Conservation (phyloP, 2,113 vertebrate species). For the Azemiops feae region DNA sequence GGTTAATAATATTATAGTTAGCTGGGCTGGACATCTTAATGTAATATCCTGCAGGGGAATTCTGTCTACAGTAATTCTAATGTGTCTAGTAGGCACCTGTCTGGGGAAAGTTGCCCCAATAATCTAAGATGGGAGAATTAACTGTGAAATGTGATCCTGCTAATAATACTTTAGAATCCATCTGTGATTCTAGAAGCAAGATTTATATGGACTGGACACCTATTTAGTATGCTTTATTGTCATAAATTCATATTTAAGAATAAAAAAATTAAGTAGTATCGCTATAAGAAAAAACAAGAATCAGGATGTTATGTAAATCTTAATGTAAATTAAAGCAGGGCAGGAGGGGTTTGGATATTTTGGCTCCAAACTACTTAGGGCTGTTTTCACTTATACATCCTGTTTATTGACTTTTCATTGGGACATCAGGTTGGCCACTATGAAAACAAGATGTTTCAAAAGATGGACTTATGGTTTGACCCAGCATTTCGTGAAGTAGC, state of each 20-base stretch:
- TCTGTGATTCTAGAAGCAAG: neutral
- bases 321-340: neutral
- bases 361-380: neutral
- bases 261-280: neutral
- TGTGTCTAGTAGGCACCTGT: neutral
- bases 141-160: neutral
- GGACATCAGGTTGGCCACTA: neutral
- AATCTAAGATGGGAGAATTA: neutral
- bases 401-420: neutral
- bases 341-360: neutral
- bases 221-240: neutral
- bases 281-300: neutral
- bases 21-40: neutral
- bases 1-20: neutral
- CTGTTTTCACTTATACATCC: neutral
- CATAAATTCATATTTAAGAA: neutral
- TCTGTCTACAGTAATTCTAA: neutral
- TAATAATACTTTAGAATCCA: neutral
- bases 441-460: neutral
- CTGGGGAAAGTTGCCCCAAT: neutral
- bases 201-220: neutral
- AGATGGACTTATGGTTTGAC: neutral
- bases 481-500: neutral
- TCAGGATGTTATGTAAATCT: neutral
- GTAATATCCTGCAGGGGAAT: neutral